Conservation (phyloP, 2,797 vertebrate species). For the Amblyopsis hoosieri region DNA sequence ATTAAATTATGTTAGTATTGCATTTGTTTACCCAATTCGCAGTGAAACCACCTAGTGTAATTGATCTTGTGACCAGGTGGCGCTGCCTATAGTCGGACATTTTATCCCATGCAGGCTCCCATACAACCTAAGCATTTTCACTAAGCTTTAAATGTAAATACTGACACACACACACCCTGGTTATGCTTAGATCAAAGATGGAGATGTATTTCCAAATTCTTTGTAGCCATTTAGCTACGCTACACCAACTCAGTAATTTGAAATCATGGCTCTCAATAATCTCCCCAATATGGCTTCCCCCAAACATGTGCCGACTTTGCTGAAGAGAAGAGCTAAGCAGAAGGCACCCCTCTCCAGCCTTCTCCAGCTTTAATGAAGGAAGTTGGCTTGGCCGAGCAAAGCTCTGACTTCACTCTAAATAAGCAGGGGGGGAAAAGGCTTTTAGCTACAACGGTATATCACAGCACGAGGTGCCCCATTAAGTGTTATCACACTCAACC, state of each 20-base stretch:
- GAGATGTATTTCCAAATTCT: slow-evolving; percentile 33
- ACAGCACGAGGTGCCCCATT: slow-evolving; percentile 33
- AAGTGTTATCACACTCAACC: slow-evolving; percentile 36
- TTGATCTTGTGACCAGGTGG: too few relatives aligned
- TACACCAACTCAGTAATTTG: slow-evolving; percentile 42
- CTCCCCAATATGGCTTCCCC: slow-evolving; percentile 19
- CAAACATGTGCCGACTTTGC: slow-evolving; percentile 16
- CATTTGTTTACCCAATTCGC: too few relatives aligned
- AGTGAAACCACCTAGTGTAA: too few relatives aligned
- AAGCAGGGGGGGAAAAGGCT: slow-evolving; percentile 77
- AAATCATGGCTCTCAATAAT: slow-evolving; percentile 42
- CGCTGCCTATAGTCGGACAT: too few relatives aligned
- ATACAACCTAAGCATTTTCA: slow-evolving; percentile 5
- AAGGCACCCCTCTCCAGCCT: not conserved
- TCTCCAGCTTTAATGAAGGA: slow-evolving; percentile 23
- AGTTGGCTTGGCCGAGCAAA: slow-evolving; percentile 72
- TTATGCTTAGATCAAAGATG: slow-evolving; percentile 50
- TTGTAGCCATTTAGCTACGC: slow-evolving; percentile 43
- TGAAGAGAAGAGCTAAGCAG: slow-evolving; percentile 18
- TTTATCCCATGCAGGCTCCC: too few relatives aligned
- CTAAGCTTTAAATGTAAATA: slow-evolving; percentile 28
- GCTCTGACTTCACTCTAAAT: slow-evolving; percentile 77
- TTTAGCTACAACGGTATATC: slow-evolving; percentile 39
- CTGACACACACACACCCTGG: slow-evolving; percentile 29
- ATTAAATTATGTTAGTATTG: too few relatives aligned